These are phyloP conservation scores for Brachylomia viminalis DNA, from an alignment of 2,888 invertebrate genomes.

Conservation along the genomic window DNA sequence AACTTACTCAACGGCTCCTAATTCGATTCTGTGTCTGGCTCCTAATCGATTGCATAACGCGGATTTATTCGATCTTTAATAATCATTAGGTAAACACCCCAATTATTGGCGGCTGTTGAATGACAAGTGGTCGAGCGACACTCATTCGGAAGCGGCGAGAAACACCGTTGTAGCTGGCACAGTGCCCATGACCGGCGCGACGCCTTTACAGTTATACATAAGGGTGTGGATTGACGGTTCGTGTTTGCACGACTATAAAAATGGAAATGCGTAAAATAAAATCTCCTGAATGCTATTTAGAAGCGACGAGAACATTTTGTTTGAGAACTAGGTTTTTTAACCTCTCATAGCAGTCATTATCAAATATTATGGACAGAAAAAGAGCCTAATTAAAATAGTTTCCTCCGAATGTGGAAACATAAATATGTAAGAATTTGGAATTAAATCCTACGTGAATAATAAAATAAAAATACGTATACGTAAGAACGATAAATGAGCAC, in stretches of 20 bases:
- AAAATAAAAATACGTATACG: slow-evolving; percentile 62
- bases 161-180: slow-evolving; percentile 82
- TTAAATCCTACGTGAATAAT: slow-evolving; percentile 64
- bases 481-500: slow-evolving; percentile 61
- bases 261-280: slow-evolving; percentile 65
- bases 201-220: slow-evolving; percentile 70
- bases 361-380: slow-evolving; percentile 45
- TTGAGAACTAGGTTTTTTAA: slow-evolving; percentile 56
- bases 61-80: slow-evolving; percentile 60
- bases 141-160: slow-evolving; percentile 76
- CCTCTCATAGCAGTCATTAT: slow-evolving; percentile 54
- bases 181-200: slow-evolving; percentile 83
- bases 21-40: slow-evolving; percentile 59
- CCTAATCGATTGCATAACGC: slow-evolving; percentile 58
- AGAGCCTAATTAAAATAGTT: slow-evolving; percentile 65
- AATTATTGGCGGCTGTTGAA: slow-evolving; percentile 61
- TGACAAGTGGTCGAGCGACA: slow-evolving; percentile 60
- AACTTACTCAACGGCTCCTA: slow-evolving; percentile 55
- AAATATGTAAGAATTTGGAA: slow-evolving; percentile 64
- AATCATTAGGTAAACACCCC: slow-evolving; percentile 60
- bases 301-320: slow-evolving; percentile 52
- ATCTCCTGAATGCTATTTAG: slow-evolving; percentile 54
- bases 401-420: slow-evolving; percentile 55
- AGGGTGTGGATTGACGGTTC: slow-evolving; percentile 69
- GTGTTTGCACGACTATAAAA: slow-evolving; percentile 67